phyloP scores from a whole-genome alignment of 1,140 invertebrate genomes.

The Anagrus nilaparvatae region DNA sequence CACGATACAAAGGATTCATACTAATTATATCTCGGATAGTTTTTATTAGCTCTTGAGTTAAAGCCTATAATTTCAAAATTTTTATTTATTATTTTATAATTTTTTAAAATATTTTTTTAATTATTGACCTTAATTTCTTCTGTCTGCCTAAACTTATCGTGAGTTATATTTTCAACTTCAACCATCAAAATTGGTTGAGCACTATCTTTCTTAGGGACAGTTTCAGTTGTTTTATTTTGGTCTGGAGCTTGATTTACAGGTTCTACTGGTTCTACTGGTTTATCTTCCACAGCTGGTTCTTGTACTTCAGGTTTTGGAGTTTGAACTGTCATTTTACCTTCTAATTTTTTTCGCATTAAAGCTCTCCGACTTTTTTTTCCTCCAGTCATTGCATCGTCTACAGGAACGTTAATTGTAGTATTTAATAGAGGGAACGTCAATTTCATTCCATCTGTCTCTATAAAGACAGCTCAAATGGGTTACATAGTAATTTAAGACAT shows the following conservation, averaged over 20 bases:
- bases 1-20: constrained; percentile 89
- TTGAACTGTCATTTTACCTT: constrained; percentile 14
- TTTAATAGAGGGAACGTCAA: constrained; percentile 55
- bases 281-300: constrained; percentile 10
- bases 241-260: neutral
- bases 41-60: constrained; percentile 95
- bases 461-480: constrained; percentile 20
- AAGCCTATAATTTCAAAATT: constrained; percentile 48
- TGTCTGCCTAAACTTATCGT: constrained; percentile 82
- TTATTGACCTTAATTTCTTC: constrained; percentile 86
- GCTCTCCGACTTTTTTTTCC: constrained; percentile 29
- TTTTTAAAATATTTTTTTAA: constrained; percentile 6
- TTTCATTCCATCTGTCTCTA: constrained; percentile 38
- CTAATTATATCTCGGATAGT: constrained; percentile 95
- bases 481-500: too few relatives aligned
- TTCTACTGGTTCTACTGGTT: constrained; percentile 7
- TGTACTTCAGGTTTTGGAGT: constrained; percentile 18
- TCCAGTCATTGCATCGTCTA: constrained; percentile 30
- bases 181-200: constrained; percentile 71
- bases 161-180: constrained; percentile 87
- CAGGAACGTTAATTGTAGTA: constrained; percentile 50
- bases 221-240: constrained; percentile 45
- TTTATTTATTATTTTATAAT: constrained; percentile 8
- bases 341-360: constrained; percentile 23
- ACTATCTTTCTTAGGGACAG: constrained; percentile 32